These are phyloP conservation scores for Bathynomus jamesi DNA, from an alignment of 1,140 invertebrate genomes.

Conservation along the genomic window DNA sequence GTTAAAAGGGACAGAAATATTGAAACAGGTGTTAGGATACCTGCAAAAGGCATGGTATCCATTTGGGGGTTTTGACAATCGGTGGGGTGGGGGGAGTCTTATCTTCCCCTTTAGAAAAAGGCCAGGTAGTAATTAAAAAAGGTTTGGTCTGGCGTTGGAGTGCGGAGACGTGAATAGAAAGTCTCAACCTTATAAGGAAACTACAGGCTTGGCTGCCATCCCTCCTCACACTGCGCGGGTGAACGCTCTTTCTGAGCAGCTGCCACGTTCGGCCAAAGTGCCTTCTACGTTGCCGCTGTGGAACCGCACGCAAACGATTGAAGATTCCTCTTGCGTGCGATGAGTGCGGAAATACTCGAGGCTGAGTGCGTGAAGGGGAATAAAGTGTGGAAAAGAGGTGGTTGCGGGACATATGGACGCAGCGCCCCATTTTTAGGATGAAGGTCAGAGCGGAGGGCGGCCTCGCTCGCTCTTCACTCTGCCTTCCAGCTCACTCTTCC, in stretches of 20 bases:
- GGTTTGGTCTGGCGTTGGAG: neutral
- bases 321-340: neutral
- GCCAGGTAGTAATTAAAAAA: neutral
- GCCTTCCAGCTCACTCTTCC: neutral
- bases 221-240: neutral
- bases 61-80: neutral
- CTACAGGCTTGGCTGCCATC: neutral
- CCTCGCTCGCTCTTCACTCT: neutral
- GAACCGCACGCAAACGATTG: neutral
- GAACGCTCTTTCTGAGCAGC: neutral
- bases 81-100: neutral
- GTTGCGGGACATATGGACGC: neutral
- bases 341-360: neutral
- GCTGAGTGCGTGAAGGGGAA: neutral
- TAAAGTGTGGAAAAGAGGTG: neutral
- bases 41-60: neutral
- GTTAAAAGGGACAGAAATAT: neutral
- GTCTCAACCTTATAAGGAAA: neutral
- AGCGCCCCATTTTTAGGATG: neutral
- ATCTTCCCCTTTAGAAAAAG: neutral
- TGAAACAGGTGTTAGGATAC: neutral
- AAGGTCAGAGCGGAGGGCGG: neutral
- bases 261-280: neutral
- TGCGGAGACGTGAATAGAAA: neutral
- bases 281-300: neutral